Evolutionary conservation across 2,888 invertebrate species (phyloP).

Genomic region (Stenoptilia bipunctidactyla): DNA sequence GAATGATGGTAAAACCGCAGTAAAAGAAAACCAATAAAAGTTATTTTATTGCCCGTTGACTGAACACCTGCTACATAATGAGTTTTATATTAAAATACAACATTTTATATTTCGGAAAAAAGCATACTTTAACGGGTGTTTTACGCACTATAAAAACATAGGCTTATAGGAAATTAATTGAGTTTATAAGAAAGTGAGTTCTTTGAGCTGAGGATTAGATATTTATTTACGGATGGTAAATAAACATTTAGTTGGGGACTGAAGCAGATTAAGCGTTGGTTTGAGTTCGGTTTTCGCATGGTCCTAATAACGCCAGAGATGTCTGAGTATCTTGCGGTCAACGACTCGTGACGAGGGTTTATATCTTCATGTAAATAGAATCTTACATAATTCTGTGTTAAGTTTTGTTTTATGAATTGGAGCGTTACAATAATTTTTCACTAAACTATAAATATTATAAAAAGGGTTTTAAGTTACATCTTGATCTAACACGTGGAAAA

Average conservation of each 20-base stretch:
- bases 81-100: slow-evolving; percentile 22
- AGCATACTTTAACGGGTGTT: too few relatives aligned
- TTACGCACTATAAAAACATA: neutral
- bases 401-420: too few relatives aligned
- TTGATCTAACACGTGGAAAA: too few relatives aligned
- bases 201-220: neutral
- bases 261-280: neutral
- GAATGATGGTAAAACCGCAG: slow-evolving; percentile 17
- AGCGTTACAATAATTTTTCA: too few relatives aligned
- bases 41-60: slow-evolving; percentile 40
- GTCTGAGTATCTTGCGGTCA: too few relatives aligned
- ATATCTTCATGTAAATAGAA: too few relatives aligned
- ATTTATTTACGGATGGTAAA: neutral
- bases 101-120: slow-evolving; percentile 1
- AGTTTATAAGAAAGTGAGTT: neutral
- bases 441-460: too few relatives aligned
- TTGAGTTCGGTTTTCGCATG: neutral
- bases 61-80: slow-evolving; percentile 51
- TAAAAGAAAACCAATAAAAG: slow-evolving; percentile 51
- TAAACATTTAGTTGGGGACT: neutral
- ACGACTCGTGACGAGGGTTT: too few relatives aligned
- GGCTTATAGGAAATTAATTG: neutral
- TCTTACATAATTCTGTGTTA: too few relatives aligned
- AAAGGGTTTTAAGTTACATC: too few relatives aligned
- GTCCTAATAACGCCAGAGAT: too few relatives aligned